Percentiles rank a stretch among this genome's conserved stretches.
These are phyloP conservation scores for Alentia gelatinosa DNA, from an alignment of 2,888 invertebrate species.

Conservation along the genomic window DNA sequence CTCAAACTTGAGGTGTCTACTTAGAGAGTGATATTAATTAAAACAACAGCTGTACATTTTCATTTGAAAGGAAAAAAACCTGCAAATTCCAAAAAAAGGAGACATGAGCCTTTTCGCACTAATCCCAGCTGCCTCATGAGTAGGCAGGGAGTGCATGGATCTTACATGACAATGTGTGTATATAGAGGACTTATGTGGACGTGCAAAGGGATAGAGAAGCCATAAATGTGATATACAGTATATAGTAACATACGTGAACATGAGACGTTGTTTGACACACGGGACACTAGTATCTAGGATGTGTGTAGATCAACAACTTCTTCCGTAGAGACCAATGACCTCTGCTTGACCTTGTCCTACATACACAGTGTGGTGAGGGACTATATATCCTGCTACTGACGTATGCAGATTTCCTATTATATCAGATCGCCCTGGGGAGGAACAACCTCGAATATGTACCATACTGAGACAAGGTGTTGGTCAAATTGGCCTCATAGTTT, in stretches of 20 bases:
- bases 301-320: neutral
- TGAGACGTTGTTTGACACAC: neutral
- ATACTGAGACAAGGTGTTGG: too few species aligned
- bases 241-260: too few species aligned
- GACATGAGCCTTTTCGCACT: too few species aligned
- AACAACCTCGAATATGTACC: too few species aligned
- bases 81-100: neutral
- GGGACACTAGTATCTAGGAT: neutral
- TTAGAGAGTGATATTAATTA: neutral
- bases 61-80: neutral
- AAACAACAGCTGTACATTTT: neutral
- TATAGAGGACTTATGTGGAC: too few species aligned
- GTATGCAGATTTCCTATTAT: neutral
- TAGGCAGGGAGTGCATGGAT: neutral
- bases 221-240: neutral
- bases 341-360: neutral
- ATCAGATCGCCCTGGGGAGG: too few species aligned
- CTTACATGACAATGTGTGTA: neutral
- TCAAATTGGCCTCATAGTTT: too few species aligned
- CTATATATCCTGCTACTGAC: too few species aligned
- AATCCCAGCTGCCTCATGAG: too few species aligned
- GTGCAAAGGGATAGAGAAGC: too few species aligned
- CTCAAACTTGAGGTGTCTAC: neutral
- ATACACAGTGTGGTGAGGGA: neutral
- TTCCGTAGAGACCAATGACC: neutral